These are phyloP conservation scores for Myotis daubentonii DNA, from an alignment of 2,797 vertebrate species.

Conservation along the genomic window DNA sequence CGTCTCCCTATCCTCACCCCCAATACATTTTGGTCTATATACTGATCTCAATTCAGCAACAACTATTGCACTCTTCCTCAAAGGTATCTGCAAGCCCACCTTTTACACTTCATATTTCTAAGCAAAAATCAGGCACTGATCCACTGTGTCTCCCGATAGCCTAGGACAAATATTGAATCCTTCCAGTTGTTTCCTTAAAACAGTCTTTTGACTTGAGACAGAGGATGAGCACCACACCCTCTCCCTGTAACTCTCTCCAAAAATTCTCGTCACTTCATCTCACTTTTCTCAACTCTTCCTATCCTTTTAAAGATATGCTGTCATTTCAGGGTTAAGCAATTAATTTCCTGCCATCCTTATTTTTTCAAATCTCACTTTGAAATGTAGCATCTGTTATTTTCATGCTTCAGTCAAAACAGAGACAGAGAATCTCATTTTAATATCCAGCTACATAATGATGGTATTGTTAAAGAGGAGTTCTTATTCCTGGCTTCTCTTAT, in stretches of 20 bases:
- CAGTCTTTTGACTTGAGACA: neutral
- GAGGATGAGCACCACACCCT: neutral
- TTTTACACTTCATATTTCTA: neutral
- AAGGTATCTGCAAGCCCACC: neutral
- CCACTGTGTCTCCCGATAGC: neutral
- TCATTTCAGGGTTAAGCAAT: neutral
- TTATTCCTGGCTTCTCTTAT: neutral
- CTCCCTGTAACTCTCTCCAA: neutral
- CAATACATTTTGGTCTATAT: neutral
- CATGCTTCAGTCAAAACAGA: neutral
- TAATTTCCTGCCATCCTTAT: neutral
- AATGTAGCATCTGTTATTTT: neutral
- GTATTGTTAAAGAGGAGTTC: neutral
- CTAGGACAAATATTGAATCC: neutral
- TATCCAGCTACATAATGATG: neutral
- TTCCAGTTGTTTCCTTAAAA: neutral
- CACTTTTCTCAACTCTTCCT: neutral
- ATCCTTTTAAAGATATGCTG: neutral
- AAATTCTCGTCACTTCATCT: neutral
- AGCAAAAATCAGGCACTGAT: neutral
- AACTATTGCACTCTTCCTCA: neutral
- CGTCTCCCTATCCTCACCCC: neutral
- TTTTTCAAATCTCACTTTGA: slow-evolving; percentile 35
- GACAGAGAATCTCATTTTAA: neutral
- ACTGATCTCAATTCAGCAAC: neutral